phyloP scores from a whole-genome alignment of 2,797 vertebrate genomes.

The Myripristis murdjan region DNA sequence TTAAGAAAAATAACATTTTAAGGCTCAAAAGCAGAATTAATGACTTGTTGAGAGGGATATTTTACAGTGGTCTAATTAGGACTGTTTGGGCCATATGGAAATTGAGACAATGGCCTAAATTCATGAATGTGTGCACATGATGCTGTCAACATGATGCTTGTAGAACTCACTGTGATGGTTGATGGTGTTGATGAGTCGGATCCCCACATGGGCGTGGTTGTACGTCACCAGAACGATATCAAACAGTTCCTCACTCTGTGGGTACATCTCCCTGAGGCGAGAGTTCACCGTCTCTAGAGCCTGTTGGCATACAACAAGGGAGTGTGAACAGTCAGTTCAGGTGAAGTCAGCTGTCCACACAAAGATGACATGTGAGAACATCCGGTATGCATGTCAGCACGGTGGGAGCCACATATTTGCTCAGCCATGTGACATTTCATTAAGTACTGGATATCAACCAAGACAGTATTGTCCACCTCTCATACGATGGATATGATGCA shows the following conservation, averaged over 20 bases:
- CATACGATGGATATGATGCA: too few relatives aligned
- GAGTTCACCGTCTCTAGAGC: slow-evolving; percentile 93
- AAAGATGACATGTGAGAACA: neutral
- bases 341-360: neutral
- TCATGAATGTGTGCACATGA: neutral
- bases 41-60: too few relatives aligned
- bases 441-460: too few relatives aligned
- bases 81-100: neutral
- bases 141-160: too few relatives aligned
- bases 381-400: too few relatives aligned
- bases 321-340: slow-evolving; percentile 8
- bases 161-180: slow-evolving; percentile 94
- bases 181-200: slow-evolving; percentile 98
- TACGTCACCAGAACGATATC: slow-evolving; percentile 98
- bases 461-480: too few relatives aligned
- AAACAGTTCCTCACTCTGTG: slow-evolving; percentile 94
- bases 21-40: too few relatives aligned
- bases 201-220: slow-evolving; percentile 97
- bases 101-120: neutral
- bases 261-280: slow-evolving; percentile 91
- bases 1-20: too few relatives aligned
- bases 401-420: too few relatives aligned
- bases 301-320: slow-evolving; percentile 74
- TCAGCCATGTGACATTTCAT: too few relatives aligned
- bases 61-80: neutral